A percentile compares a stretch with the other conserved stretches of the same genome.
These are phyloP conservation scores for Hippasteria phrygiana DNA, from an alignment of 53 echinoderm and acorn worm species.

Conservation along the genomic window DNA sequence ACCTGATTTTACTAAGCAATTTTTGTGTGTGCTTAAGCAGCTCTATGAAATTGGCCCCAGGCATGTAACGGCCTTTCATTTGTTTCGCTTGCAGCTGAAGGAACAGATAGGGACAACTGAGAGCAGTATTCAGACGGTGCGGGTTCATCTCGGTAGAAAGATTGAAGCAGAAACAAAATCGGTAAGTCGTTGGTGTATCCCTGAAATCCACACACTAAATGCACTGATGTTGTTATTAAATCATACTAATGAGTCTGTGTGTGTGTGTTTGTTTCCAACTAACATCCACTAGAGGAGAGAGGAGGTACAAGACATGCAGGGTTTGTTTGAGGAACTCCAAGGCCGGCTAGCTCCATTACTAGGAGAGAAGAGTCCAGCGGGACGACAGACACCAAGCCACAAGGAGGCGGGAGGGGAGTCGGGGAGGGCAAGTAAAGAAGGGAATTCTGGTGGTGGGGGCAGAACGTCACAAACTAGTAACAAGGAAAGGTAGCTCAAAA, in stretches of 20 bases:
- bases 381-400: neutral
- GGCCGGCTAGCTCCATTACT: constrained; percentile 66
- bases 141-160: constrained; percentile 91
- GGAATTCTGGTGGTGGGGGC: neutral
- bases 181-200: constrained; percentile 75
- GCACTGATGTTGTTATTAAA: neutral
- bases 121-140: constrained; percentile 89
- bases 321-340: constrained; percentile 89
- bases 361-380: neutral
- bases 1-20: no score
- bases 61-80: neutral
- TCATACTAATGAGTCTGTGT: constrained; percentile 18
- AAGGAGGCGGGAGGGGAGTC: constrained; percentile 30
- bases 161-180: constrained; percentile 89
- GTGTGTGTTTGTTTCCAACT: constrained; percentile 13
- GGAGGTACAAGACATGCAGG: constrained; percentile 88
- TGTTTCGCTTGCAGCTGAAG: constrained; percentile 68
- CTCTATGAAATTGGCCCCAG: neutral
- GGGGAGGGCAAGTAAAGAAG: neutral
- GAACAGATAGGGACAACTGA: constrained; percentile 85
- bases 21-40: neutral
- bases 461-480: neutral
- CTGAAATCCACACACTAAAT: no score
- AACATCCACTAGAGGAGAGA: constrained; percentile 77
- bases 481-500: neutral